Conservation (phyloP, 2,113 vertebrate species). For the human region GRCh38 chrX:120988001-120988500, state of each 20-base stretch:
- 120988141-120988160: background rate
- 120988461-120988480: slow-evolving; percentile 15
- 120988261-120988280: slow-evolving; percentile 34
- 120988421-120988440: background rate
- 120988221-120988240: slow-evolving; percentile 14
- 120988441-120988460: background rate
- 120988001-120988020: background rate
- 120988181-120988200: background rate
- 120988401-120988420: background rate
- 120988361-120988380: background rate
- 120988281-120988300: background rate
- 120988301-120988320: background rate
- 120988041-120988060: background rate
- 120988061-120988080: background rate
- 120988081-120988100: slow-evolving; percentile 24
- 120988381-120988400: slow-evolving; percentile 9
- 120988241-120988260: background rate
- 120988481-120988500: background rate
- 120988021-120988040: background rate
- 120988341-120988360: background rate
- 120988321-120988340: background rate
- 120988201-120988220: background rate
- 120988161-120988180: background rate
- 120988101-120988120: background rate
- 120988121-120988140: background rate